Conservation (phyloP, 1,140 invertebrate genomes). For the Drosophila azteca region DNA sequence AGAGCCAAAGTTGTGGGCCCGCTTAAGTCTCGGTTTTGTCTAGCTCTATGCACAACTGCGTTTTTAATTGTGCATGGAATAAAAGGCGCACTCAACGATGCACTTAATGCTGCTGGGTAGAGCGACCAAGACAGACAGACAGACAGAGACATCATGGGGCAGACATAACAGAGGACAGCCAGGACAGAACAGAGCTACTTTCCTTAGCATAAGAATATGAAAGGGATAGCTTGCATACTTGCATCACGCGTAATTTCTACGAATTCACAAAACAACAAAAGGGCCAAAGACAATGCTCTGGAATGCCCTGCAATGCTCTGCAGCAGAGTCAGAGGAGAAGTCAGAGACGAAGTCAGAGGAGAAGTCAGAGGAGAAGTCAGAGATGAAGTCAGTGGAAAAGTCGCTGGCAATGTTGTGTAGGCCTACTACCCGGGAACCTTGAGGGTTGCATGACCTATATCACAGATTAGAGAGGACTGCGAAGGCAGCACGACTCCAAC, state of each 20-base stretch:
- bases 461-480: constrained; percentile 64
- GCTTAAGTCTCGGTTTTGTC: constrained; percentile 21
- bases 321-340: neutral
- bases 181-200: constrained; percentile 51
- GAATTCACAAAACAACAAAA: constrained; percentile 56
- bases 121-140: constrained; percentile 11
- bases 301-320: constrained; percentile 25
- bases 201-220: constrained; percentile 9
- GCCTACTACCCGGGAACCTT: constrained; percentile 61
- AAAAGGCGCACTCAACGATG: constrained; percentile 71
- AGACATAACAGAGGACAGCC: constrained; percentile 38
- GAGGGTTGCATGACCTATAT: constrained; percentile 81
- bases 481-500: neutral
- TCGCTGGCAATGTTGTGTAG: constrained; percentile 25
- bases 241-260: constrained; percentile 65
- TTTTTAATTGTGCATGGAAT: constrained; percentile 79
- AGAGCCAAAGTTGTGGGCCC: constrained; percentile 12
- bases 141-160: constrained; percentile 27
- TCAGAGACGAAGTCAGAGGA: constrained; percentile 4
- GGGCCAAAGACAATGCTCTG: constrained; percentile 52
- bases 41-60: constrained; percentile 65
- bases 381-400: constrained; percentile 18
- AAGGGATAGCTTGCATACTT: constrained; percentile 40
- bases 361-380: neutral
- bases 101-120: constrained; percentile 55